Evolutionary conservation across 64 coral and sea anemone species (phyloP), one percentile per base, ranked within the genome.

Genomic region (Montipora efflorescens): DNA sequence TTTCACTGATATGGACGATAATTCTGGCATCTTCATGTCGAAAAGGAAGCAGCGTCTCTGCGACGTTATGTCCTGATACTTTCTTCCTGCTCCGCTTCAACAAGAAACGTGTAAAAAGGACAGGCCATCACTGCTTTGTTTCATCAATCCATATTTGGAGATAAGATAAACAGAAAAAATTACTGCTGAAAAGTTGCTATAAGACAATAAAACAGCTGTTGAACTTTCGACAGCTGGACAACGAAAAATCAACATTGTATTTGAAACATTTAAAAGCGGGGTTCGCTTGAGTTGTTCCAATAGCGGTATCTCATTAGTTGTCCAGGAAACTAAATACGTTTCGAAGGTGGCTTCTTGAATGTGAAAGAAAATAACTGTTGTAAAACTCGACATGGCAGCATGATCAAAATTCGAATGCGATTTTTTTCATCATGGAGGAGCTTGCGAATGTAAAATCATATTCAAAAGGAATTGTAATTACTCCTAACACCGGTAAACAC

Each of bases 121-220:
- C 82, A 51, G n/a, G 62, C 18, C 8, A 13, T 48, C 4, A 5
- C 68, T 23, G 5, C 43, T 86, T 86, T 86, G 81, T 86, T 23
- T 3, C 7, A 49, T 50, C 44, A 86, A 72, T 10, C 82, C 82
- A 71, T 86, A 86, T 86, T 49, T 86, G 82, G 66, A 70, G 19
- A 70, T 70, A 18, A 50, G 15, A 7, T 21, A 49, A 71, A 86
- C 45, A 71, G 64, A 71, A 23, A 71, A 71, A 71, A 12, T 67
- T 86, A 48, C 10, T 2, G 66, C 19, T 86, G 47, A 72, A 84
- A 69, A 7, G 62, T 71, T n/a, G 53, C 16, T 0, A 47, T 13
- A 51, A 70, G 49, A 70, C 46, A 72, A 71, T 86, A 47, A 86
- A 86, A 86, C 82, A 86, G 62, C 82, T 72, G 82, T 50, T n/a